Evolutionary conservation across 92 coral and sea anemone genomes (phyloP), one percentile per base, ranked within the genome.

Genomic region (Umimayanthus kanabou): DNA sequence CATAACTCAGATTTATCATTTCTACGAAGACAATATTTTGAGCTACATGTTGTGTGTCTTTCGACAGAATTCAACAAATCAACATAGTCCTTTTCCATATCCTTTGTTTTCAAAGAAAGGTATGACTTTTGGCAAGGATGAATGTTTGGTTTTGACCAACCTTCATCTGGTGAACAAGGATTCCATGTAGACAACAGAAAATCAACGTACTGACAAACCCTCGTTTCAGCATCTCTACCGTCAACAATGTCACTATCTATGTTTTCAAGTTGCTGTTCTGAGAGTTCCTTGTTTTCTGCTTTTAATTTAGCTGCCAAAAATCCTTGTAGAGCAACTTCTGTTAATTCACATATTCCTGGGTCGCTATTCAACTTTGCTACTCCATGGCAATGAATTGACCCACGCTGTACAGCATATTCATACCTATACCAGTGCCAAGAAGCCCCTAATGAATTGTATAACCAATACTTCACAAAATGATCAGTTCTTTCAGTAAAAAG

Each of bases 321-420:
- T 5, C 88, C 80, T 47, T 23, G 23, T 53, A 71, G 40, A 42
- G 80, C 88, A 30, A 71, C 69, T 45, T 71, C 80, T 5, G 88
- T 84, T 67, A 84, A 45, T 45, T 84, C 79, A 71, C 88, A 84
- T 42, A 84, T 10, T 30, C 88, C 88, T 14, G 80, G 88, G 29
- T 72, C 80, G n/a, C 29, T 85, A 40, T 88, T 39, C 29, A 92
- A 88, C 83, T 92, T 92, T 85, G 94, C 92, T 7, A 92, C 85
- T n/a, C 50, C 94, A 89, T 92, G 94, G 82, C 92, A 92, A 77
- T 92, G 94, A 81, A 92, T 92, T 9, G 87, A 83, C 15, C 87
- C 87, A 64, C 87, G 49, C 67, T 83, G 79, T 33, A 69, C 73
- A 0, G 88, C 88, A 45, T 45, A 45, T 45, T 45, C 50, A 45